A percentile compares a stretch with the other conserved stretches of the same genome.
phyloP scores from a whole-genome alignment of 1,140 invertebrate species.

The Campodea augens region DNA sequence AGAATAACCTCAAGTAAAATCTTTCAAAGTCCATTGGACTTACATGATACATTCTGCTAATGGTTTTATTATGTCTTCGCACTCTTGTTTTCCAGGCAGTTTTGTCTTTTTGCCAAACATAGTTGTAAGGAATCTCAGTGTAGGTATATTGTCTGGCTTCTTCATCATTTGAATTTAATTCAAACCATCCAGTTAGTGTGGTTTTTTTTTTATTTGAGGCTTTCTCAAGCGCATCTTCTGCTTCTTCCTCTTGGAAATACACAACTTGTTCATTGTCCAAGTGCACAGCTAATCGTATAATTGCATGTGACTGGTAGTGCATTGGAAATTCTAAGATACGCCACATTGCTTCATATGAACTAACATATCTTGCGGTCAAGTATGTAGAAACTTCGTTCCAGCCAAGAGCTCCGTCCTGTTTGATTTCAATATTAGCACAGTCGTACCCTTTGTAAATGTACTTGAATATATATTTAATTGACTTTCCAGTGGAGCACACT shows the following conservation, averaged over 20 bases:
- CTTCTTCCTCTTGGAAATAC: conserved; percentile 8
- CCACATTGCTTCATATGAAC: conserved; percentile 18
- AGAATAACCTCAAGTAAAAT: not conserved
- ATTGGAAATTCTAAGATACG: conserved; percentile 13
- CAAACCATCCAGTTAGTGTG: not conserved
- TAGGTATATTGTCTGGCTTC: not conserved
- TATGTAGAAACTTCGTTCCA: conserved; percentile 10
- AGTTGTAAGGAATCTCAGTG: conserved; percentile 1
- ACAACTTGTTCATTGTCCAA: conserved; percentile 15
- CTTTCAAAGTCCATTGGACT: not conserved
- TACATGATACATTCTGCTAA: not conserved
- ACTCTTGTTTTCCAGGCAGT: not conserved
- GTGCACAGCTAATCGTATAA: conserved; percentile 9
- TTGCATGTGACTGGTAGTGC: conserved; percentile 15
- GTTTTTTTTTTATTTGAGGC: not conserved
- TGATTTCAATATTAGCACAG: conserved; percentile 5
- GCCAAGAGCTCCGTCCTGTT: not conserved
- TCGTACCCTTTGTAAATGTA: conserved; percentile 10
- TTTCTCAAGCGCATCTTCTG: conserved; percentile 9
- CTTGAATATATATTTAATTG: conserved; percentile 20
- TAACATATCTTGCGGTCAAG: conserved; percentile 17
- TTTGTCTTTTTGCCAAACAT: not conserved
- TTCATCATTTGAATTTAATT: not conserved
- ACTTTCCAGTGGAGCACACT: conserved; percentile 18
- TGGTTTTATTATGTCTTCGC: not conserved